These are phyloP conservation scores for Onychorhynchus coronatus DNA, from an alignment of 2,113 vertebrate genomes.

Conservation along the genomic window DNA sequence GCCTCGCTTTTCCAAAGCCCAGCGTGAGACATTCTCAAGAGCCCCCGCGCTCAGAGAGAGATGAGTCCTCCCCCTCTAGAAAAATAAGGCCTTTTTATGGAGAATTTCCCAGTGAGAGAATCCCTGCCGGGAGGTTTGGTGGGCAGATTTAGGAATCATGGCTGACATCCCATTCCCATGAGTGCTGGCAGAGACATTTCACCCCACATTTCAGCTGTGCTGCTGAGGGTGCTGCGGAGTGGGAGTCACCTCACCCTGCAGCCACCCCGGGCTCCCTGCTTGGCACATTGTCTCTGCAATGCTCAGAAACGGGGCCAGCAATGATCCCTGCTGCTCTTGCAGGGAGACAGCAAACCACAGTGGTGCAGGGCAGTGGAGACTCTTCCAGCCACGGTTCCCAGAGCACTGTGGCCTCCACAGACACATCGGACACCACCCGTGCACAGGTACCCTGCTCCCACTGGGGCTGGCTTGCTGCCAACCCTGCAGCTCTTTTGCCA, in stretches of 20 bases:
- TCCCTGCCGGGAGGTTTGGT: background rate
- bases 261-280: background rate
- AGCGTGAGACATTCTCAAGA: constrained; percentile 7
- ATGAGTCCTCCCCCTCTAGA: background rate
- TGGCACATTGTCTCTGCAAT: background rate
- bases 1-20: constrained; percentile 30
- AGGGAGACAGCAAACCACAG: background rate
- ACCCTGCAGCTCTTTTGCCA: background rate
- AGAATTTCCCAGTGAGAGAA: background rate
- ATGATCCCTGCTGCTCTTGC: background rate
- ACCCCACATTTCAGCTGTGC: background rate
- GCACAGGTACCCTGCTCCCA: background rate
- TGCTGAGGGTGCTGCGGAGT: background rate
- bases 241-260: background rate
- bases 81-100: constrained; percentile 2
- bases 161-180: background rate
- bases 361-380: background rate
- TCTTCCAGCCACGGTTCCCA: background rate
- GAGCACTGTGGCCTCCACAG: background rate
- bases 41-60: background rate
- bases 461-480: background rate
- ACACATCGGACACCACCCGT: background rate
- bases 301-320: accelerated
- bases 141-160: background rate
- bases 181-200: background rate